A percentile compares a stretch with the other conserved stretches of the same genome.
Conservation (phyloP, 2,797 vertebrate species). For the Diplodus sargus region DNA sequence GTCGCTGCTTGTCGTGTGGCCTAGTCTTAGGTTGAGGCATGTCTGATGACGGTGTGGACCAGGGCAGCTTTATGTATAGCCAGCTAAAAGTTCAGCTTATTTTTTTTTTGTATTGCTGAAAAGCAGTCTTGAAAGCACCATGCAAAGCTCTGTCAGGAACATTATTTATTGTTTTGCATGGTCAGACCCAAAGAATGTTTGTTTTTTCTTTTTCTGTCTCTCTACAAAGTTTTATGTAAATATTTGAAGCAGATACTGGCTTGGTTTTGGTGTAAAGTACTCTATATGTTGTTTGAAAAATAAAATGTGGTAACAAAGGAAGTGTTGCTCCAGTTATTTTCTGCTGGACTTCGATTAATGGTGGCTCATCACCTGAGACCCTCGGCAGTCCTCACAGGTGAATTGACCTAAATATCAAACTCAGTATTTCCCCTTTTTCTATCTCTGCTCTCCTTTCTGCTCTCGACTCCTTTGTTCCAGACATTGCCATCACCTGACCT, state of each 20-base stretch:
- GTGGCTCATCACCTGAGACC: too few species aligned
- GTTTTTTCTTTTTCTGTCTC: slow-evolving; percentile 48
- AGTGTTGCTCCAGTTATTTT: slow-evolving; percentile 10
- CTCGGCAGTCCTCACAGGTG: too few species aligned
- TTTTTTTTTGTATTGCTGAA: slow-evolving; percentile 41
- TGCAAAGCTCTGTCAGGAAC: slow-evolving; percentile 75
- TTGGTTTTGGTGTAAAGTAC: slow-evolving; percentile 80
- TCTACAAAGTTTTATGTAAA: slow-evolving; percentile 81
- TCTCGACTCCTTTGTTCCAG: too few species aligned
- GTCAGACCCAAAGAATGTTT: slow-evolving; percentile 85
- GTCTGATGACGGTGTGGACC: slow-evolving; percentile 42
- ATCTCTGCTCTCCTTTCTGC: background rate
- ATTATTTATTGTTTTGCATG: slow-evolving; percentile 87
- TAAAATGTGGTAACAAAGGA: slow-evolving; percentile 77
- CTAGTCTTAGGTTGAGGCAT: slow-evolving; percentile 31
- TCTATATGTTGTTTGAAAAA: slow-evolving; percentile 82
- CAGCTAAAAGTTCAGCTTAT: slow-evolving; percentile 56
- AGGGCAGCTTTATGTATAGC: slow-evolving; percentile 60
- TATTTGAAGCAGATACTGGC: slow-evolving; percentile 76
- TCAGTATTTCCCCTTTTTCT: background rate
- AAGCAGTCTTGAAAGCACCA: slow-evolving; percentile 70
- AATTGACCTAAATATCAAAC: background rate
- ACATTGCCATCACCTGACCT: background rate
- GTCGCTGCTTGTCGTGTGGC: slow-evolving; percentile 42
- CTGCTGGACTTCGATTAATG: background rate